Conservation (phyloP, 1,140 invertebrate species). For the Nasonia giraulti region DNA sequence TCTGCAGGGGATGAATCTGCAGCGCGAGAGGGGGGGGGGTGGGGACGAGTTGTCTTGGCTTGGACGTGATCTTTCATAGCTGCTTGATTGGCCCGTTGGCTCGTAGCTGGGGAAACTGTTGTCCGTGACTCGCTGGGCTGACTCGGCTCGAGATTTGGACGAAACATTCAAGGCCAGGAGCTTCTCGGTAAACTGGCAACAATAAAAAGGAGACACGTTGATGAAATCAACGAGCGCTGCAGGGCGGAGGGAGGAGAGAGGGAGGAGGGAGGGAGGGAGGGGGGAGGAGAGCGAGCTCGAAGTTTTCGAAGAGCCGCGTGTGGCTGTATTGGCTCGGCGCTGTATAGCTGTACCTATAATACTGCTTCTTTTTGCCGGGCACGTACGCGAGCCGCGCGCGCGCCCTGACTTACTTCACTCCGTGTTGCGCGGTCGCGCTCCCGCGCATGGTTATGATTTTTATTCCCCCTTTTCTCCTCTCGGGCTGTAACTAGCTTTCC, state of each 20-base stretch:
- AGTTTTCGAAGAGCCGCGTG: neutral
- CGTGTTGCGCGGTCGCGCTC: neutral
- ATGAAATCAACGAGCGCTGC: slow-evolving; percentile 68
- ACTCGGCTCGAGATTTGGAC: slow-evolving; percentile 50
- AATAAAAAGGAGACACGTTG: slow-evolving; percentile 72
- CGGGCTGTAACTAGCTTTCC: no score
- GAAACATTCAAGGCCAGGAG: slow-evolving; percentile 69
- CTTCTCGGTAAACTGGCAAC: slow-evolving; percentile 63
- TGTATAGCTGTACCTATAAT: neutral
- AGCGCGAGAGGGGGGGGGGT: slow-evolving; percentile 21
- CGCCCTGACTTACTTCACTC: slow-evolving; percentile 19
- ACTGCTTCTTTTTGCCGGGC: slow-evolving; percentile 15
- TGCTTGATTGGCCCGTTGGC: slow-evolving; percentile 68
- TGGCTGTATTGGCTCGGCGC: neutral
- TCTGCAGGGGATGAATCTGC: slow-evolving; percentile 11
- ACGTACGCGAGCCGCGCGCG: slow-evolving; percentile 16
- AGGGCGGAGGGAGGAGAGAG: neutral
- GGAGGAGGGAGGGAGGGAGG: no score
- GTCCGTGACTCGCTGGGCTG: neutral
- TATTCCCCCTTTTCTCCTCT: neutral
- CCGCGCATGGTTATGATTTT: slow-evolving; percentile 33
- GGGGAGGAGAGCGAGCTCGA: no score
- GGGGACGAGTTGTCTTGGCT: slow-evolving; percentile 57
- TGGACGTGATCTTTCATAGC: slow-evolving; percentile 74
- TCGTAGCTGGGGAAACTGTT: slow-evolving; percentile 43